Evolutionary conservation across 2,888 invertebrate genomes (phyloP).

Genomic region (Drosophila sordidapex): DNA sequence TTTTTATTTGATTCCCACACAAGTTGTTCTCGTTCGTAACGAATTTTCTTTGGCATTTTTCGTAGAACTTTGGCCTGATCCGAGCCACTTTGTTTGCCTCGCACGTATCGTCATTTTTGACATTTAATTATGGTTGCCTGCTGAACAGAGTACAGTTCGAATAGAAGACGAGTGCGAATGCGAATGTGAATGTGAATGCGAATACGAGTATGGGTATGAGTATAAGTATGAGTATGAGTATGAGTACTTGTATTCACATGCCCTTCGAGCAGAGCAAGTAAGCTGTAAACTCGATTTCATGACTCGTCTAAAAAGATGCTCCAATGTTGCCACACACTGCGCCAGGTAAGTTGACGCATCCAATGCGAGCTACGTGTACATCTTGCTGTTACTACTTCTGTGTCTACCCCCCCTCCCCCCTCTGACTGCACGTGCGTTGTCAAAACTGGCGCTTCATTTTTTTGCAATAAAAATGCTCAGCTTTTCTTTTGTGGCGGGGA

Average conservation of each 20-base stretch:
- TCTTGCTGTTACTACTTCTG: conserved; percentile 11
- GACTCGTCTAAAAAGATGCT: conserved; percentile 65
- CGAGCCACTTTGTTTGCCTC: conserved; percentile 62
- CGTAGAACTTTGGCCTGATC: conserved; percentile 53
- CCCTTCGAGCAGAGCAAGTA: conserved; percentile 20
- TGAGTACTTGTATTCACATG: conserved; percentile 1
- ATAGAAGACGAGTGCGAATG: conserved; percentile 10
- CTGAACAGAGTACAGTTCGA: conserved; percentile 32
- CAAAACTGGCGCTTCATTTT: conserved; percentile 72
- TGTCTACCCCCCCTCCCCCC: background rate
- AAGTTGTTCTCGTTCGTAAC: conserved; percentile 31
- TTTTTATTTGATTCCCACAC: conserved; percentile 41
- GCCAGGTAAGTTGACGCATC: conserved; percentile 58
- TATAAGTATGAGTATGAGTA: background rate
- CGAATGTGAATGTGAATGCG: conserved; percentile 18
- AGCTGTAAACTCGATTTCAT: conserved; percentile 77
- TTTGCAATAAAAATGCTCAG: conserved; percentile 54
- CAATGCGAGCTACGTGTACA: conserved; percentile 52
- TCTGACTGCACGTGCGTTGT: conserved; percentile 71
- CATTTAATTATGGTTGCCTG: conserved; percentile 81
- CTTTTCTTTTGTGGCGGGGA: conserved; percentile 25
- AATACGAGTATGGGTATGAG: background rate
- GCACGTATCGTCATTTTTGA: conserved; percentile 83
- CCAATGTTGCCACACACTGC: conserved; percentile 36
- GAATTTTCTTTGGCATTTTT: conserved; percentile 35